Base-by-base conservation (phyloP, 1,140 invertebrate species). In the Spodoptera litura region DNA sequence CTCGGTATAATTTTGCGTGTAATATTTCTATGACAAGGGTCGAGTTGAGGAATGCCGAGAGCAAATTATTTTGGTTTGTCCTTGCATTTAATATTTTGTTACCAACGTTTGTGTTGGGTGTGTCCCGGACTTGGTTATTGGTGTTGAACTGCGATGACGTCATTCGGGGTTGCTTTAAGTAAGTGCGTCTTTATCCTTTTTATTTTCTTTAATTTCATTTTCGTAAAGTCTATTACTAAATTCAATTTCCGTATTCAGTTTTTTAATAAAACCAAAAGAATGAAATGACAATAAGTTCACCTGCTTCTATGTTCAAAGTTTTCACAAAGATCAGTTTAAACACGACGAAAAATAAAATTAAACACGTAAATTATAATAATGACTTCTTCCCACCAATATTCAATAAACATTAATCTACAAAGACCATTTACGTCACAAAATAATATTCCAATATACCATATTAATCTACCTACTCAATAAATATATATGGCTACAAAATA, bases 11-110 rank as follows among this genome's bases (percentile, higher is more conserved):
- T 70, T 78, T 44, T 58, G 59, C 38, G 62, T 68, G 27, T 70
- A 64, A 79, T 52, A 80, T 71, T 62, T 59, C 72, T 81, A 82
- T 80, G 83, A 82, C 73, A 70, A 82, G 83, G 83, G 83, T 82
- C 71, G 71, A 75, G 51, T 73, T 76, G 20, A 66, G 78, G 76
- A 80, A 82, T 78, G 70, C 64, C 64, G 56, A 25, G 68, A 81
- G 79, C 77, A 77, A 78, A 82, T 80, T 81, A 78, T 82, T 76
- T 80, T 61, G 78, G 53, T 78, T 51, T 49, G 59, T 64, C 58
- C 51, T 31, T 64, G 56, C 44, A 31, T 62, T 80, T 62, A 78
- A 80, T 79, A 79, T 82, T 82, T 82, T 80, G 71, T 76, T 75
- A 44, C 38, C 61, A 59, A 66, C 79, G 71, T 78, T 75, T 64